Conservation (phyloP, 2,888 invertebrate genomes). For the Calameuta filiformis region DNA sequence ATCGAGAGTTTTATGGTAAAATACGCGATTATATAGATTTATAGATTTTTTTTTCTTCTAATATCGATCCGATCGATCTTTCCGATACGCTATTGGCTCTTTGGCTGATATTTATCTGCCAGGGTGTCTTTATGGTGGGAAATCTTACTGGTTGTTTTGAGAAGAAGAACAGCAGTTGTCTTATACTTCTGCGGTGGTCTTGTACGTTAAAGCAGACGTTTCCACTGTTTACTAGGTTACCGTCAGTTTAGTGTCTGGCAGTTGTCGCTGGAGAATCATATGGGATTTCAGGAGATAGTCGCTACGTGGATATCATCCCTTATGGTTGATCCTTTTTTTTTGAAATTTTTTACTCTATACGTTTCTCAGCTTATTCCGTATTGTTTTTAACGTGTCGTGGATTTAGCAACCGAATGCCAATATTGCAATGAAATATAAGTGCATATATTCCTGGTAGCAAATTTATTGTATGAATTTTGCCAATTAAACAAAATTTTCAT, state of each 20-base stretch:
- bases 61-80: background rate
- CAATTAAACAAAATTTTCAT: background rate
- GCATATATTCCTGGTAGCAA: background rate
- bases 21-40: background rate
- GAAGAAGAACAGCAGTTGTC: background rate
- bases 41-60: background rate
- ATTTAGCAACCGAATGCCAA: no score
- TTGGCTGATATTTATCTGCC: background rate
- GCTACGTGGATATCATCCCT: background rate
- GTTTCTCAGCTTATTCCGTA: no score
- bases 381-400: no score
- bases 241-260: background rate
- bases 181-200: background rate
- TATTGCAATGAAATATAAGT: background rate
- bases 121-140: no score
- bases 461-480: background rate
- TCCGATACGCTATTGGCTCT: background rate
- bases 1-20: background rate
- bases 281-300: background rate
- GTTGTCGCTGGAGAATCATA: background rate
- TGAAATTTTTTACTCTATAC: background rate
- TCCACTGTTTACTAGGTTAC: background rate
- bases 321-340: background rate
- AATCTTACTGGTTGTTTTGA: background rate
- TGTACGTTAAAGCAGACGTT: background rate